Evolutionary conservation across 2,888 invertebrate species (phyloP), one percentile per base, ranked within the genome.

Genomic region (Phania funesta): DNA sequence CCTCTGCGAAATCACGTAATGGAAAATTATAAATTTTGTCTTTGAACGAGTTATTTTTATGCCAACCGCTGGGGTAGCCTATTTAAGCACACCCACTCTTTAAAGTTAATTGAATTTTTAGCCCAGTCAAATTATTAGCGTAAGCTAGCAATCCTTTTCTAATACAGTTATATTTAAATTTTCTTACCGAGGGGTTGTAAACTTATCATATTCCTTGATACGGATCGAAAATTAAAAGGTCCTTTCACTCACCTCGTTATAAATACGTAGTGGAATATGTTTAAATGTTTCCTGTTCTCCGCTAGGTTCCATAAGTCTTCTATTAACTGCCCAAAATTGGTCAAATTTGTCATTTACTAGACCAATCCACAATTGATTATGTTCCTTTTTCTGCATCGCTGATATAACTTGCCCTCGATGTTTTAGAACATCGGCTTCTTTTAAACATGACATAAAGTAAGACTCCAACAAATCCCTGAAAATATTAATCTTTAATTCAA

Each of bases 341-440:
- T 99, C 99, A 92, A 99, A 99, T 91, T 98, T 98, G 90, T 99
- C 98, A 92, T 98, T 98, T 88, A 96, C 94, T 83, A 99, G 92
- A 29, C 99, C 99, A 58, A 95, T 93, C 99, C 99, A 99, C 13
- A 99, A 92, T 88, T 98, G 98, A 90, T 96, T 97, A 89, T 99
- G 99, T 87, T 99, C 99, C 89, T 98, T 98, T 88, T 98, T 97
- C 88, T 97, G 97, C 97, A 98, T 97, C 83, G 94, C 94, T 29
- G 96, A 96, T 86, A 97, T 96, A 18, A 98, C 94, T 91, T 96
- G 96, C 7, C 97, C 96, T 85, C 97, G 93, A 90, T 99, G 99
- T 90, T 99, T 99, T 50, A 99, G 92, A n/a, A 97, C 96, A 92
- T 99, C 99, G 1, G 99, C 99, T 92, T 99, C 99, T 91, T 99